These are phyloP conservation scores for Euphydryas editha DNA, from an alignment of 2,888 invertebrate species.

Conservation along the genomic window DNA sequence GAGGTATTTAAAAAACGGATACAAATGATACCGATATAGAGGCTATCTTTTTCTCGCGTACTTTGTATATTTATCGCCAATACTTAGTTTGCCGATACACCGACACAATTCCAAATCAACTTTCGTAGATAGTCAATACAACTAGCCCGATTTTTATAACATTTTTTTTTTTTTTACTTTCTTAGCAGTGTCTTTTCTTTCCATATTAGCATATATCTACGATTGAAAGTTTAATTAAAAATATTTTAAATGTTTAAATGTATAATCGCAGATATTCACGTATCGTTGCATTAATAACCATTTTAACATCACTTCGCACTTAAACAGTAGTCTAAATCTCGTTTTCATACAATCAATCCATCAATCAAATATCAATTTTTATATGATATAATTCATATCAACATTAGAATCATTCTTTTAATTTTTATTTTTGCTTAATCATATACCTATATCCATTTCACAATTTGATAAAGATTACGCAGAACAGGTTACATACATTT, in stretches of 20 bases:
- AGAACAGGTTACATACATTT: no score
- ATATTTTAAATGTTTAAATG: not conserved
- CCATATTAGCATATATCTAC: not conserved
- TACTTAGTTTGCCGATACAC: not conserved
- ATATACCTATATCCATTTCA: no score
- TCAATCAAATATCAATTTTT: not conserved
- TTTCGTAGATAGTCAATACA: not conserved
- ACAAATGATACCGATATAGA: slow-evolving; percentile 5
- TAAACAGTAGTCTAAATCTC: slow-evolving; percentile 10
- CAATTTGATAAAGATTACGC: no score
- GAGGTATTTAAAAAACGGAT: slow-evolving; percentile 47
- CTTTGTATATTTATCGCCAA: not conserved
- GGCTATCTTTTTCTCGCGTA: not conserved
- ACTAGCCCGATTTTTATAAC: not conserved
- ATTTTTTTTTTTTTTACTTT: not conserved
- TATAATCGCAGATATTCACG: not conserved
- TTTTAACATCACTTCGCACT: slow-evolving; percentile 2
- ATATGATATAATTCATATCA: not conserved
- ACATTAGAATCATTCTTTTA: not conserved
- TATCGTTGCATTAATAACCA: slow-evolving; percentile 5
- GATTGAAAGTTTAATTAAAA: not conserved
- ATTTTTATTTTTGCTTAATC: no score
- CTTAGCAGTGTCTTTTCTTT: not conserved
- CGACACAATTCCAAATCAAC: not conserved
- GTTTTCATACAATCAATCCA: not conserved